A percentile compares a stretch with the other conserved stretches of the same genome.
Conservation (phyloP, 1,140 invertebrate species). For the Brachionus sp. region DNA sequence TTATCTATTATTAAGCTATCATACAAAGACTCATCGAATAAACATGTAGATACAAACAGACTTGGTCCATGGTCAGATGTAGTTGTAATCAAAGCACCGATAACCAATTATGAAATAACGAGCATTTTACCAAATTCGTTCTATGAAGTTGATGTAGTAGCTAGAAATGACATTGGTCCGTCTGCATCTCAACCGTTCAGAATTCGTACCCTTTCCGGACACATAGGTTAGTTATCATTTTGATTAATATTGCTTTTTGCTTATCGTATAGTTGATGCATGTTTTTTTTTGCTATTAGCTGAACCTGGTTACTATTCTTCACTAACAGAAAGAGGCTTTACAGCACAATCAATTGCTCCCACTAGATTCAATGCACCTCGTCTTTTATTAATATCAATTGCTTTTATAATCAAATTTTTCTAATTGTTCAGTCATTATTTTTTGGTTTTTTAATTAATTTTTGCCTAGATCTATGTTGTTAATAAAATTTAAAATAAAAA, state of each 20-base stretch:
- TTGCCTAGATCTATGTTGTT: neutral
- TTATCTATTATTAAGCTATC: neutral
- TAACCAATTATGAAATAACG: conserved; percentile 15
- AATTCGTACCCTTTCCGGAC: conserved; percentile 19
- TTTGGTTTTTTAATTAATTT: neutral
- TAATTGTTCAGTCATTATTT: neutral
- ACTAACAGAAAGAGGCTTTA: neutral
- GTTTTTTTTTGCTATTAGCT: conserved; percentile 32
- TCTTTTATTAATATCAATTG: neutral
- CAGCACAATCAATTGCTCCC: neutral
- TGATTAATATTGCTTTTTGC: neutral
- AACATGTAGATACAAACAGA: neutral
- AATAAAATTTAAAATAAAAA: neutral
- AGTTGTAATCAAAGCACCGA: neutral
- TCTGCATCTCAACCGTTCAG: conserved; percentile 34
- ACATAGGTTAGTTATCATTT: conserved; percentile 19
- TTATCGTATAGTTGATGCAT: neutral
- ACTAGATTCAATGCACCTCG: neutral
- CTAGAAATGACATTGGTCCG: conserved; percentile 31
- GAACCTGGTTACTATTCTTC: neutral
- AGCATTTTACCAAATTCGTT: conserved; percentile 17
- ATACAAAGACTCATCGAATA: conserved; percentile 14
- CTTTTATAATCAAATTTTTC: neutral
- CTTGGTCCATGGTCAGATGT: conserved; percentile 10
- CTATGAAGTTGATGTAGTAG: conserved; percentile 28